Percentiles rank a stretch among this genome's conserved stretches.
phyloP scores from a whole-genome alignment of 2,888 invertebrate species.

The Cancer borealis region DNA sequence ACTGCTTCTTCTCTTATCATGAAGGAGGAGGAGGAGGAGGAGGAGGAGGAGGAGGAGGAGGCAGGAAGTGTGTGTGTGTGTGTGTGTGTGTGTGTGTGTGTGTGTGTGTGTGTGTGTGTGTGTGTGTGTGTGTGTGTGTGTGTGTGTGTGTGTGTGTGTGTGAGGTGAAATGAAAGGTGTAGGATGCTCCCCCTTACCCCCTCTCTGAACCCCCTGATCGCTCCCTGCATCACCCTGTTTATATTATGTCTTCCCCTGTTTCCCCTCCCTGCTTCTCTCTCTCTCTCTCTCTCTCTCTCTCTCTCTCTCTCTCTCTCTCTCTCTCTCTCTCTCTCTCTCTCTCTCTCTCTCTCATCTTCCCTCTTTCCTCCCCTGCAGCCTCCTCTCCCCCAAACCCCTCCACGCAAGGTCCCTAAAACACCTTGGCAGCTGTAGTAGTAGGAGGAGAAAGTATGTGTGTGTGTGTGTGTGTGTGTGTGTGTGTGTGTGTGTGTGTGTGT shows the following conservation, averaged over 20 bases:
- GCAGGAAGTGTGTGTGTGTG: not conserved
- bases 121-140: not conserved
- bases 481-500: conserved; percentile 40
- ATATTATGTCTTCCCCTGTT: no score
- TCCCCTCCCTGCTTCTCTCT: not conserved
- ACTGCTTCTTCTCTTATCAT: not conserved
- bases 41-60: not conserved
- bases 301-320: not conserved
- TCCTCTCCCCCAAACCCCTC: not conserved
- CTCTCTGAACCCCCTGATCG: not conserved
- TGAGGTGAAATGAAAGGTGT: not conserved
- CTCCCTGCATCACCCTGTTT: no score
- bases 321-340: not conserved
- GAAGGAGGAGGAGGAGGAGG: no score
- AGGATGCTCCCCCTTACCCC: not conserved
- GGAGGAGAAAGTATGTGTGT: conserved; percentile 12
- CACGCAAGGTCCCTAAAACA: conserved; percentile 11
- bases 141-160: no score
- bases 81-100: no score
- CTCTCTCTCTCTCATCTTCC: not conserved
- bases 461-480: conserved; percentile 23
- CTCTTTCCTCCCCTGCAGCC: not conserved
- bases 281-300: not conserved
- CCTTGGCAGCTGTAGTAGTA: not conserved
- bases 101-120: not conserved